These are phyloP conservation scores for Astreopora myriophthalma DNA, from an alignment of 64 coral and sea anemone species.

Conservation along the genomic window DNA sequence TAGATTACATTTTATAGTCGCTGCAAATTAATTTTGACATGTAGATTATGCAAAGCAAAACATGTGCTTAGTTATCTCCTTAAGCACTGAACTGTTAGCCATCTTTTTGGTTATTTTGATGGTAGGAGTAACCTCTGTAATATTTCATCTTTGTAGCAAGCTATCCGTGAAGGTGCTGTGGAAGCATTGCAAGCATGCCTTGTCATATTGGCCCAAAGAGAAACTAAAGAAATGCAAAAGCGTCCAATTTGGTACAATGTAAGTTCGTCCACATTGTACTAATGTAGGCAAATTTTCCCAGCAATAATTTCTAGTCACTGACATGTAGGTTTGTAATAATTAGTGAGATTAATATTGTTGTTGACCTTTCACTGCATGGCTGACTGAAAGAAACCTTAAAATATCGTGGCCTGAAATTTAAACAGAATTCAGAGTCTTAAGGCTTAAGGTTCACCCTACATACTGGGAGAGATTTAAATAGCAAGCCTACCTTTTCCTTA, in stretches of 20 bases:
- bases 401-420: no score
- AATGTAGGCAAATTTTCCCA: not conserved
- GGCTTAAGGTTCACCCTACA: no score
- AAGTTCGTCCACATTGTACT: not conserved
- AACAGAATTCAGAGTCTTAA: not conserved
- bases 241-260: constrained; percentile 92
- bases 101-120: not conserved
- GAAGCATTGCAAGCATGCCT: constrained; percentile 93
- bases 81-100: not conserved
- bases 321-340: not conserved
- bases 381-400: no score
- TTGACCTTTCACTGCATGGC: no score
- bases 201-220: constrained; percentile 94
- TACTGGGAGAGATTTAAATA: no score
- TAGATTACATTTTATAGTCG: no score
- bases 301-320: not conserved
- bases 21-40: no score
- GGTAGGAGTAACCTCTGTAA: not conserved
- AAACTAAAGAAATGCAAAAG: constrained; percentile 98
- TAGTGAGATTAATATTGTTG: no score
- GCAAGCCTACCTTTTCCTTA: no score
- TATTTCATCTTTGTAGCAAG: constrained; percentile 73
- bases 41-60: no score
- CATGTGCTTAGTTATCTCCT: no score
- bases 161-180: constrained; percentile 94